Conservation (phyloP, 2,797 vertebrate species). For the Sarcophilus harrisii region DNA sequence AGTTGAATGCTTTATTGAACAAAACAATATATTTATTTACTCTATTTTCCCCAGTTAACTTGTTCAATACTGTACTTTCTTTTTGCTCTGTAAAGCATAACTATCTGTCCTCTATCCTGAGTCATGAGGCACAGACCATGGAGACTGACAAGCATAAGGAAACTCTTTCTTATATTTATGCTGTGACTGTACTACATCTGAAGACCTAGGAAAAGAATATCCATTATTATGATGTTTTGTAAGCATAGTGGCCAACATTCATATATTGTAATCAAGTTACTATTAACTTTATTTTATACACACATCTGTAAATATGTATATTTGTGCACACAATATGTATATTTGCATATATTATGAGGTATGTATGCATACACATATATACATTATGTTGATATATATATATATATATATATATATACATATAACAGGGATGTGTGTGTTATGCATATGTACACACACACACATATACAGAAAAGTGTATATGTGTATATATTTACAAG, state of each 20-base stretch:
- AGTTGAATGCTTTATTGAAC: no score
- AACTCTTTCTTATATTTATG: not conserved
- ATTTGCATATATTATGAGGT: not conserved
- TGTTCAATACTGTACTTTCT: not conserved
- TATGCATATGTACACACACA: not conserved
- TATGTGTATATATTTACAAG: not conserved
- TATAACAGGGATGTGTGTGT: not conserved
- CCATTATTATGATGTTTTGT: not conserved
- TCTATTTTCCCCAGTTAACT: no score
- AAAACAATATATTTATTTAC: no score
- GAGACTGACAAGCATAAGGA: not conserved
- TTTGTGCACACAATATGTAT: not conserved
- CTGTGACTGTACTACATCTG: not conserved
- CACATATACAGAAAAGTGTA: not conserved
- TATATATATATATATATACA: not conserved
- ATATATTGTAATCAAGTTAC: not conserved
- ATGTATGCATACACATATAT: not conserved
- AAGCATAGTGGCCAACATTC: not conserved
- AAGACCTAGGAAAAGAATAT: not conserved
- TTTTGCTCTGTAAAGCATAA: not conserved
- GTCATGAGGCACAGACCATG: not conserved
- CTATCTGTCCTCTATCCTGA: slow-evolving; percentile 3
- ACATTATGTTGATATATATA: not conserved
- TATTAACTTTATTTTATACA: not conserved
- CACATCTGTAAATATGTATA: not conserved